Conservation (phyloP, 2,113 vertebrate genomes). For the Vireo altiloquus region DNA sequence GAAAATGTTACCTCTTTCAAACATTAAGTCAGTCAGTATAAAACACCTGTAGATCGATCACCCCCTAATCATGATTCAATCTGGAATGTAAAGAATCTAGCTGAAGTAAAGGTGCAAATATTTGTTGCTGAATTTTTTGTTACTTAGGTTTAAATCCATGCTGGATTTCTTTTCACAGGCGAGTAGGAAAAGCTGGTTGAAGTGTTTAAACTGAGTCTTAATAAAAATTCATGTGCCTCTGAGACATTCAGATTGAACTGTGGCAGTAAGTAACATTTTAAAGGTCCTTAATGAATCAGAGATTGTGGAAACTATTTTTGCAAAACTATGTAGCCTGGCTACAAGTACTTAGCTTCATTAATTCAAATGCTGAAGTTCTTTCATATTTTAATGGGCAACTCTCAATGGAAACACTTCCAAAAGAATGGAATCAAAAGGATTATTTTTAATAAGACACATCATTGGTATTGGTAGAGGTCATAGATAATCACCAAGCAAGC, state of each 20-base stretch:
- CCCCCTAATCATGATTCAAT: not conserved
- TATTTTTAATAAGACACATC: not conserved
- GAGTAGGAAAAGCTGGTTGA: not conserved
- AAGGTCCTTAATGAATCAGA: not conserved
- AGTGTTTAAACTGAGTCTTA: not conserved
- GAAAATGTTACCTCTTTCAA: not conserved
- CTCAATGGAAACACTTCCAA: slow-evolving; percentile 1
- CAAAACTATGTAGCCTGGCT: not conserved
- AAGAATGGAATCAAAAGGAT: not conserved
- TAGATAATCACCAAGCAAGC: not conserved
- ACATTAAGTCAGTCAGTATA: not conserved
- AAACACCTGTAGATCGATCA: not conserved
- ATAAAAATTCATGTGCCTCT: not conserved
- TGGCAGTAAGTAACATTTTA: not conserved
- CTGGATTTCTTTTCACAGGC: not conserved
- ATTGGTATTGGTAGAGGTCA: not conserved
- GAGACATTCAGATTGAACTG: not conserved
- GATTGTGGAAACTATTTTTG: not conserved
- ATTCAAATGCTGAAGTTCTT: not conserved
- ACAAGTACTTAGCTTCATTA: not conserved
- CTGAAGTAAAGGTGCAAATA: not conserved
- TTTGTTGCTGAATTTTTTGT: not conserved
- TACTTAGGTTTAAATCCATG: not conserved
- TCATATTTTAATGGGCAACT: slow-evolving; percentile 23
- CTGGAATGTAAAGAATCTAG: not conserved